phyloP scores from a whole-genome alignment of 1,140 invertebrate species.

The Lamellibrachia luymesi region DNA sequence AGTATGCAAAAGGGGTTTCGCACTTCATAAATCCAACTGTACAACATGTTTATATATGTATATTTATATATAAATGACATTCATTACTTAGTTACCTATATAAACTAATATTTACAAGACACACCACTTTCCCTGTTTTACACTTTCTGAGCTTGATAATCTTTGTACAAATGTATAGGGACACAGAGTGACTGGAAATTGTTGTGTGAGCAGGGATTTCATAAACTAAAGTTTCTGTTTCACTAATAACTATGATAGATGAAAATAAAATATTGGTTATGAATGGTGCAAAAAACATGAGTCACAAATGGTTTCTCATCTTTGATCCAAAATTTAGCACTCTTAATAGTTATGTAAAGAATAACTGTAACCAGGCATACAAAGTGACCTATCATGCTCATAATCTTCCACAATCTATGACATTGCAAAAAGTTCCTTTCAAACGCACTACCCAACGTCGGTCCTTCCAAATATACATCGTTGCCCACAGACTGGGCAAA shows the following conservation, averaged over 20 bases:
- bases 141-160: neutral
- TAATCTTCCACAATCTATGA: neutral
- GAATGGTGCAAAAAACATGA: neutral
- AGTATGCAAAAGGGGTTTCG: slow-evolving; percentile 1
- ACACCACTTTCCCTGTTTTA: neutral
- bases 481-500: neutral
- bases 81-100: neutral
- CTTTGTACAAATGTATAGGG: neutral
- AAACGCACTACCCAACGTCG: neutral
- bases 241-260: neutral
- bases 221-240: neutral
- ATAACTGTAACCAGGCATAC: neutral
- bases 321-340: neutral
- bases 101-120: slow-evolving; percentile 1
- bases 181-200: neutral
- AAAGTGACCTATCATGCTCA: neutral
- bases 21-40: neutral
- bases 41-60: neutral
- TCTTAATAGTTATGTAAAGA: neutral
- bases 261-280: neutral
- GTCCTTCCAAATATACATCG: neutral
- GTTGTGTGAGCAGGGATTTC: neutral
- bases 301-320: neutral
- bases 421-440: neutral
- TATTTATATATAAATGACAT: slow-evolving; percentile 2